Evolutionary conservation across 1,140 invertebrate species (phyloP), one percentile per base, ranked within the genome.

Genomic region (Leptonema lineaticorne): DNA sequence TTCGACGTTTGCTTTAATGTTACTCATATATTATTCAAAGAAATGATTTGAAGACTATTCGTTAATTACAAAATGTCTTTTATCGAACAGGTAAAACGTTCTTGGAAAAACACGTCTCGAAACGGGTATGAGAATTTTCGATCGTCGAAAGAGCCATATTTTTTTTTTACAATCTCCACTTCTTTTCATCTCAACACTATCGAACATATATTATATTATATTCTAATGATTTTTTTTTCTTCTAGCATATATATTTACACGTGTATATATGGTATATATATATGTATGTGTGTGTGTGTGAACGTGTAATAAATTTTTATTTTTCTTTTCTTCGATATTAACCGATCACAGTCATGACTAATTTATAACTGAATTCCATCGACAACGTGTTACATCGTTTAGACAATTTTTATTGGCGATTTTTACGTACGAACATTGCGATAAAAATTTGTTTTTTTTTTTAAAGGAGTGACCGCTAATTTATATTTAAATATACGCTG

Each of bases 31-130:
- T 41, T 41, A 41, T 41, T 41, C 37, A 41, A 41, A 41, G 37
- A 41, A 41, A 41, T 41, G 37, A 41, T 41, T 4, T 41, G 37
- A 41, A 41, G 37, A 41, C 37, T 41, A 41, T 41, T 41, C 37
- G 16, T 41, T 41, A 41, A 41, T 41, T 41, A 41, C 37, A 41
- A 41, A 53, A 53, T 24, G 50, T 53, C 18, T 53, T 22, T 53
- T 53, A 53, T 53, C 20, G 22, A 53, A 53, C 50, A 53, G 50
- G 50, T 53, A 53, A 53, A 24, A 53, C 24, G 50, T 53, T 53
- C 50, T 53, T 7, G 50, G 50, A 53, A 53, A 53, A 53, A 53
- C 50, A 53, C 20, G 50, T 4, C 37, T 41, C 37, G 37, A 41
- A 41, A 41, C 37, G 11, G 37, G 37, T 16, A 9, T 53, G 50